phyloP scores from a whole-genome alignment of 2,888 invertebrate genomes.

The Pammene fasciana region DNA sequence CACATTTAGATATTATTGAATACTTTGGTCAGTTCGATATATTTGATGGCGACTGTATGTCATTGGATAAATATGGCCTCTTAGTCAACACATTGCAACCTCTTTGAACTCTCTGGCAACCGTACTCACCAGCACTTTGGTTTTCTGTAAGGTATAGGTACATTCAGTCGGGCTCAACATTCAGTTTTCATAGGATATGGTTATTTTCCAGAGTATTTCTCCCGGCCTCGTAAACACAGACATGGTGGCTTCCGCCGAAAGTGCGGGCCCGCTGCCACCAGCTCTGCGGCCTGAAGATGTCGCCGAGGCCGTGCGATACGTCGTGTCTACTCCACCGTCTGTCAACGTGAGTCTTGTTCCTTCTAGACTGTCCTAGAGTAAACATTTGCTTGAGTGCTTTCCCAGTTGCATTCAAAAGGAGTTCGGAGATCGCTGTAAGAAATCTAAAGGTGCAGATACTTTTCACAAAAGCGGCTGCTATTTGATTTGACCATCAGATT shows the following conservation, averaged over 20 bases:
- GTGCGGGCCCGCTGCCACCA: constrained; percentile 56
- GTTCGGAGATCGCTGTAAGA: background rate
- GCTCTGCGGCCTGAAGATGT: constrained; percentile 46
- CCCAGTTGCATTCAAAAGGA: too few relatives aligned
- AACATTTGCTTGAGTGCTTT: background rate
- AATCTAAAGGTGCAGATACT: background rate
- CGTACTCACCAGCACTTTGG: too few relatives aligned
- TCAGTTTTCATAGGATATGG: background rate
- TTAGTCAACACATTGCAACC: too few relatives aligned
- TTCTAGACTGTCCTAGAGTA: background rate
- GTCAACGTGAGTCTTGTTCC: constrained; percentile 49
- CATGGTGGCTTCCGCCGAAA: constrained; percentile 48
- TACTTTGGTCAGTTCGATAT: too few relatives aligned
- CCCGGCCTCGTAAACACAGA: constrained; percentile 83
- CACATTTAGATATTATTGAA: too few relatives aligned
- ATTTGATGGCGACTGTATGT: too few relatives aligned
- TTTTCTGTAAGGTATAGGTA: too few relatives aligned
- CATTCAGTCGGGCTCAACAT: background rate
- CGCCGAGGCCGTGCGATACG: constrained; percentile 75
- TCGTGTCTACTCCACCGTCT: constrained; percentile 79
- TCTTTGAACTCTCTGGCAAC: too few relatives aligned
- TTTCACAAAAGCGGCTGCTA: too few relatives aligned
- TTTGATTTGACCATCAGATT: too few relatives aligned
- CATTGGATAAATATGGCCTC: too few relatives aligned
- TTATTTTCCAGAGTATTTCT: constrained; percentile 73